Evolutionary conservation across 2,797 vertebrate genomes (phyloP), one percentile per base, ranked within the genome.

Genomic region (Coregonus ussuriensis): DNA sequence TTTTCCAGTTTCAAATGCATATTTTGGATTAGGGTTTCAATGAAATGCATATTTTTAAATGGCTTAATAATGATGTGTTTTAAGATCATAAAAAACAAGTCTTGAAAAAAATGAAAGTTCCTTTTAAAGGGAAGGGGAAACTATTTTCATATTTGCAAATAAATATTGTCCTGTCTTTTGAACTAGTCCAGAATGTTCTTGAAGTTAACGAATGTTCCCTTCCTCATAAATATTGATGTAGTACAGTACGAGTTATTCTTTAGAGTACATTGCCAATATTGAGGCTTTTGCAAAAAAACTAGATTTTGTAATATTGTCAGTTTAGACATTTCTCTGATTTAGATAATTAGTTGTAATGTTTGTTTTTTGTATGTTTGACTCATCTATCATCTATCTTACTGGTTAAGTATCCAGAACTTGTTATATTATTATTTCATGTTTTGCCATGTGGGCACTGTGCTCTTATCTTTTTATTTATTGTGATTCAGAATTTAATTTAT

Each of bases 41-140:
- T 68, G 18, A 33, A 33, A 33, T 6, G 33, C 14, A 16, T 11
- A 11, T 68, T 37, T 29, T 37, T 16, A 35, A 67, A 67, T 37
- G 13, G 74, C 37, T 56, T 2, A 29, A 7, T 16, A 29, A 68
- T 72, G 72, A 74, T 74, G 56, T 41, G 14, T 76, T 77, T 52
- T 62, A 62, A 76, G 76, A 67, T 70, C 71, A 18, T n/a, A n/a
- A 35, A 35, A 6, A 33, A 68, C 18, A 14, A 11, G 56, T 59
- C 5, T 59, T 21, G 15, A 18, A 59, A 59, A 59, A 18, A n/a
- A 18, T 1, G 0, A 3, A 47, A 47, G 4, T 33, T 66, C 14
- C 13, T 65, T 67, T 33, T 33, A 6, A 68, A 68, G 37, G 66
- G 66, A 7, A 37, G 21, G 59, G 59, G n/a, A 67, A 67, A 33